phyloP scores from a whole-genome alignment of 2,888 invertebrate species.

The Colletes collaris region DNA sequence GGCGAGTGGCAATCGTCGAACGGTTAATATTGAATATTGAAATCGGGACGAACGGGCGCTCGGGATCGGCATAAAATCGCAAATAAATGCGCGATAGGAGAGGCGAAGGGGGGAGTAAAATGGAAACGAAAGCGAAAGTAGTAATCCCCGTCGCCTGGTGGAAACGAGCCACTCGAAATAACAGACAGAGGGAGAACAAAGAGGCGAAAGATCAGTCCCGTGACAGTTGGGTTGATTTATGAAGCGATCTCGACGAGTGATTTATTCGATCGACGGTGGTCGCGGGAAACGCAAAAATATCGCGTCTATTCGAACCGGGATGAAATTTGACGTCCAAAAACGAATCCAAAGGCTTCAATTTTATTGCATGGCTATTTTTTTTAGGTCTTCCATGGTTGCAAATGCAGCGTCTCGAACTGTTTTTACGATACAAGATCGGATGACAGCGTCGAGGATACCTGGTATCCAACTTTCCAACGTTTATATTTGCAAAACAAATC shows the following conservation, averaged over 20 bases:
- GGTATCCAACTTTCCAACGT: no score
- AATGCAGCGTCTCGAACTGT: no score
- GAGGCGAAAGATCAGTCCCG: conserved; percentile 34
- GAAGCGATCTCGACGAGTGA: conserved; percentile 15
- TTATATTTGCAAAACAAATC: no score
- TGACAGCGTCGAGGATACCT: no score
- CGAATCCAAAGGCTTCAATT: no score
- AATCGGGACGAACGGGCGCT: not conserved
- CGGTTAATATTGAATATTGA: not conserved
- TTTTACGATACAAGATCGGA: no score
- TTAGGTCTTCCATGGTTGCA: no score
- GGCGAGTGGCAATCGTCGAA: not conserved
- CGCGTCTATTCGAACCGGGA: no score
- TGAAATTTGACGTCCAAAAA: no score
- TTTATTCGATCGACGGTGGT: conserved; percentile 23
- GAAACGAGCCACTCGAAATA: conserved; percentile 28
- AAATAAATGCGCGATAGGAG: not conserved
- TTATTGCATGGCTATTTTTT: no score
- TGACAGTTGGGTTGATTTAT: conserved; percentile 42
- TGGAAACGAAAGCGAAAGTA: conserved; percentile 38
- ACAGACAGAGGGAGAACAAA: not conserved
- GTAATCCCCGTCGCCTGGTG: conserved; percentile 6
- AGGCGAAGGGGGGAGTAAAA: conserved; percentile 8
- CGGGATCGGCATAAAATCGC: not conserved
- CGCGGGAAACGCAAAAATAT: not conserved